phyloP scores from a whole-genome alignment of 2,113 vertebrate genomes.

The Thalassarche chlororhynchos region DNA sequence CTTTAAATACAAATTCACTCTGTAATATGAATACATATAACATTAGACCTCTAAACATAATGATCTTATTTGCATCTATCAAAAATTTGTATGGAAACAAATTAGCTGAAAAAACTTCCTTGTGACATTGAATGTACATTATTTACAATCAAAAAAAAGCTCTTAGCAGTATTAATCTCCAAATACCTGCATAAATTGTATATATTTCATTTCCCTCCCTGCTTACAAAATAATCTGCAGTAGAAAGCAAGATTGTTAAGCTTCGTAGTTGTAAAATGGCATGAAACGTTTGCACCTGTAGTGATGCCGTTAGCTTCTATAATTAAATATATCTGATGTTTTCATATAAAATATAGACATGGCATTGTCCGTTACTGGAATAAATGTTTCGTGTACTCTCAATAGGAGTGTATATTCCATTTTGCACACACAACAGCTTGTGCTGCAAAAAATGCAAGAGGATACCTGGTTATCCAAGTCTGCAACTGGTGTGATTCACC shows the following conservation, averaged over 20 bases:
- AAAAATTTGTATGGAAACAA: slow-evolving; percentile 79
- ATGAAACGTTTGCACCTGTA: slow-evolving; percentile 58
- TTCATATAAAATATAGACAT: slow-evolving; percentile 49
- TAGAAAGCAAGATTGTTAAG: slow-evolving; percentile 69
- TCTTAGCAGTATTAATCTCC: slow-evolving; percentile 71
- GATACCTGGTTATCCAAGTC: slow-evolving; percentile 3
- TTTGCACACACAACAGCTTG: slow-evolving; percentile 54
- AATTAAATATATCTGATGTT: slow-evolving; percentile 48
- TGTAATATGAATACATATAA: slow-evolving; percentile 81
- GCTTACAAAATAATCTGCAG: slow-evolving; percentile 73
- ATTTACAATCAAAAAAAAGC: slow-evolving; percentile 79
- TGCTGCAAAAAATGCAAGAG: slow-evolving; percentile 48
- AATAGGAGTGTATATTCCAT: slow-evolving; percentile 47
- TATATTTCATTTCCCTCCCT: slow-evolving; percentile 46
- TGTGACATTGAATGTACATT: slow-evolving; percentile 81
- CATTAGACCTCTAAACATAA: slow-evolving; percentile 81
- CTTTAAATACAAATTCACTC: slow-evolving; percentile 87
- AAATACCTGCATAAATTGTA: slow-evolving; percentile 69
- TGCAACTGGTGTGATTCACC: slow-evolving; percentile 3
- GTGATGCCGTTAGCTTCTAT: slow-evolving; percentile 18
- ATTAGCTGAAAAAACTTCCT: slow-evolving; percentile 75
- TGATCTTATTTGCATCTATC: slow-evolving; percentile 80
- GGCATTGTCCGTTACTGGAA: slow-evolving; percentile 28
- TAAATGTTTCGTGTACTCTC: slow-evolving; percentile 33
- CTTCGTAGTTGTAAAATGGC: slow-evolving; percentile 37